Base-by-base conservation (phyloP, 2,113 vertebrate species). In the Alaudala cheleensis region DNA sequence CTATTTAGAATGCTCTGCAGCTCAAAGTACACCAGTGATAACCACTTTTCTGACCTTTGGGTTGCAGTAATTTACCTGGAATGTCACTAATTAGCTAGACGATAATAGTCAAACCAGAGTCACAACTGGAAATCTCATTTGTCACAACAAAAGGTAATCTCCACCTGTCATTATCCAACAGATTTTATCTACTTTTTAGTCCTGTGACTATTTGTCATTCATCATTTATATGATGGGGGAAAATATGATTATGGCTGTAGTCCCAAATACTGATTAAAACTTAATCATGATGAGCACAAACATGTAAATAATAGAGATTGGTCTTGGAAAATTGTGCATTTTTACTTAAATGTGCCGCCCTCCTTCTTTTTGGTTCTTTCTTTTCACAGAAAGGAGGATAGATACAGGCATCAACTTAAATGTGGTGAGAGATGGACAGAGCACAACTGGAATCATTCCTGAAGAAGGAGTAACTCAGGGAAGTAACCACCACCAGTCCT, bases 1-100 rank as follows among this genome's bases (percentile, higher is more conserved):
- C 62, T 92, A 15, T 94, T 93, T 81, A 29, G 84, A 92, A 82
- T 77, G 62, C 91, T 90, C 17, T 85, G 58, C 78, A 89, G 89
- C 42, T 54, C 6, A 0, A 64, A 51, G 82, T 21, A 24, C 58
- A 53, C 18, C 65, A 9, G 50, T 51, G 82, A 31, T 50, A 73
- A 34, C 64, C 39, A 29, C 56, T 86, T 65, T 74, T 39, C 67
- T 91, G 94, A 95, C 88, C 93, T 93, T 67, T 88, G 47, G 86
- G 42, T 8, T 47, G 47, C 69, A 86, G 71, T 56, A 29, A 14
- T 90, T 90, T 94, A 34, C 74, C 58, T 95, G 56, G 51, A 90
- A 77, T 95, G 70, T 73, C 80, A 88, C 47, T 80, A 81, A 95
- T 95, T 66, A 66, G 60, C 40, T 60, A 12, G 67, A 66, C 73